Evolutionary conservation across 2,888 invertebrate genomes (phyloP).

Genomic region (Ferdinandea cuprea): DNA sequence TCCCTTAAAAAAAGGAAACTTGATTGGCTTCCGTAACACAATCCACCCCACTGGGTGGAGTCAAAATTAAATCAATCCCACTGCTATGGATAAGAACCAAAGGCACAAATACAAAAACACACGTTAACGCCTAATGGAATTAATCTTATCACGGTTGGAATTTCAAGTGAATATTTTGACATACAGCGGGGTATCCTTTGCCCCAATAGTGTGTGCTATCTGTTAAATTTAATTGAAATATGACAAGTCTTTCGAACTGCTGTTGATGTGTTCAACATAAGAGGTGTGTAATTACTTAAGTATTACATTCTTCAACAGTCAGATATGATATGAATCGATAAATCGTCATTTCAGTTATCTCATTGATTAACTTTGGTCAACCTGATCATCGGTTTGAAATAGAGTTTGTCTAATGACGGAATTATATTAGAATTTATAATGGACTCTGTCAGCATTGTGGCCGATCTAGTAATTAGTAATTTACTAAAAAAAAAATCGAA

Average conservation of each 20-base stretch:
- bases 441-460: no score
- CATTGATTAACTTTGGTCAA: background rate
- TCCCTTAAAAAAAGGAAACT: constrained; percentile 13
- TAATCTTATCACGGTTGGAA: constrained; percentile 38
- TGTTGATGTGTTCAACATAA: background rate
- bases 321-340: background rate
- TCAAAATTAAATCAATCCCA: constrained; percentile 15
- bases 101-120: background rate
- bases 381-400: constrained; percentile 35
- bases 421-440: no score
- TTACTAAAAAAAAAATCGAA: no score
- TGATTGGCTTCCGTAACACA: constrained; percentile 36
- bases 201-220: background rate
- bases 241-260: background rate
- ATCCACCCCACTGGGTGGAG: constrained; percentile 34
- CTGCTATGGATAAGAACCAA: constrained; percentile 2
- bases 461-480: no score
- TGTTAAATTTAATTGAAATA: constrained; percentile 13
- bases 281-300: background rate
- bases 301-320: background rate
- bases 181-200: constrained; percentile 1
- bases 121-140: constrained; percentile 17
- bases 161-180: constrained; percentile 3
- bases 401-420: constrained; percentile 14
- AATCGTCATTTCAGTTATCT: background rate